Evolutionary conservation across 23 tunicate species (phyloP).

Genomic region (Diplosoma virens): DNA sequence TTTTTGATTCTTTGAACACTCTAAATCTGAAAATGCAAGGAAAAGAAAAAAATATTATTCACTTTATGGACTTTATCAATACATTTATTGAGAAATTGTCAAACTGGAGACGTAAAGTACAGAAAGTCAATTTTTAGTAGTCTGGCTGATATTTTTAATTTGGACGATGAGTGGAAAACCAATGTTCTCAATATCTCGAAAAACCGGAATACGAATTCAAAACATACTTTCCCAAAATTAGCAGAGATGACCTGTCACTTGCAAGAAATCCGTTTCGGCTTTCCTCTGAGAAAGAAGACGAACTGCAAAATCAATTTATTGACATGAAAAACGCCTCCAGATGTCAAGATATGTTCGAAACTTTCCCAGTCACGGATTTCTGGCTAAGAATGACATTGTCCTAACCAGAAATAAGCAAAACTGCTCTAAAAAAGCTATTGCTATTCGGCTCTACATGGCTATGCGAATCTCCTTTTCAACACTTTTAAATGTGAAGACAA

Average conservation of each 20-base stretch:
- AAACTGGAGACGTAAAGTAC: conserved; percentile 31
- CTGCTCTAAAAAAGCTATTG: too few species aligned
- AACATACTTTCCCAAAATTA: conserved; percentile 17
- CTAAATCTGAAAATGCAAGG: conserved; percentile 34
- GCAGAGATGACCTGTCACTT: conserved; percentile 5
- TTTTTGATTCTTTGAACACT: conserved; percentile 37
- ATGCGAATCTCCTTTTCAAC: too few species aligned
- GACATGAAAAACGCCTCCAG: too few species aligned
- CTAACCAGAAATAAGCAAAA: too few species aligned
- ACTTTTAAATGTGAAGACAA: too few species aligned
- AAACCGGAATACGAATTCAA: conserved; percentile 15
- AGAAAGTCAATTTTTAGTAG: conserved; percentile 18
- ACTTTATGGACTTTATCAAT: conserved; percentile 17
- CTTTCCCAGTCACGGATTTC: too few species aligned
- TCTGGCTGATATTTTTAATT: conserved; percentile 16
- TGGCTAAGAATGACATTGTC: too few species aligned
- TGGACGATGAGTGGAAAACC: conserved; percentile 21
- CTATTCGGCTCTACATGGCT: too few species aligned
- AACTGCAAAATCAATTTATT: too few species aligned
- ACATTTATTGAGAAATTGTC: conserved; percentile 20
- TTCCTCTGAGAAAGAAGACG: too few species aligned
- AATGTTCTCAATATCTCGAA: conserved; percentile 21
- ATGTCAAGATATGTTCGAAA: too few species aligned
- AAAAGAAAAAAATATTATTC: conserved; percentile 18
- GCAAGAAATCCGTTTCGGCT: conserved; percentile 36